Evolutionary conservation across 2,888 invertebrate genomes (phyloP), one percentile per base, ranked within the genome.

Genomic region (Lochmaea crataegi): DNA sequence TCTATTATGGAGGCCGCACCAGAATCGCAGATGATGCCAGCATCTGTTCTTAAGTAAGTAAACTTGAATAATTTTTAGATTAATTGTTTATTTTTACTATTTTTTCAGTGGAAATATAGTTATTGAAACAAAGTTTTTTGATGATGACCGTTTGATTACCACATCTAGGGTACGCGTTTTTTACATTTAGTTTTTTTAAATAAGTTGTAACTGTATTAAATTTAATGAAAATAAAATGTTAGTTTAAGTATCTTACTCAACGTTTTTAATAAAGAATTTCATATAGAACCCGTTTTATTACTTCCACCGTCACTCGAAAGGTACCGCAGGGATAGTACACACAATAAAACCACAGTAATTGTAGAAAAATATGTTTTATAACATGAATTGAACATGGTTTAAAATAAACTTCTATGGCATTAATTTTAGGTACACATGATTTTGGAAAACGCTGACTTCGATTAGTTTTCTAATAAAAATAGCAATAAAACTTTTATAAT

Each of bases 11-110:
- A 99, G 88, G 99, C 99, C 12, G 99, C 99, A 0, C 99, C 99
- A 0, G 99, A 99, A 87, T 96, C 96, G 69, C 98, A 99, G 88
- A 99, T 99, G 99, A 98, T 99, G 97, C 99, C 99, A n/a, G 98
- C 99, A 6, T 96, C 95, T 86, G 93, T 99, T 76, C 90, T 99
- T 80, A 99, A 97, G 97, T 97, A 88, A 87, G 87, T 72, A 18
- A 53, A 32, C 41, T 60, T 51, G 53, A 61, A 45, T 32, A 42
- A 57, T 60, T 57, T 26, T 51, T 12, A 60, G 53, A 53, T 42
- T 26, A 41, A 41, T n/a, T 68, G 32, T 38, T 16, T 16, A 14
- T 32, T 11, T 67, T 38, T 41, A 61, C 12, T 60, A 18, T 18
- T 77, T 81, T 91, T 92, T 75, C 90, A 97, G 96, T 88, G 98